phyloP scores from a whole-genome alignment of 1,140 invertebrate species.

The Dolichoris vasculosae region DNA sequence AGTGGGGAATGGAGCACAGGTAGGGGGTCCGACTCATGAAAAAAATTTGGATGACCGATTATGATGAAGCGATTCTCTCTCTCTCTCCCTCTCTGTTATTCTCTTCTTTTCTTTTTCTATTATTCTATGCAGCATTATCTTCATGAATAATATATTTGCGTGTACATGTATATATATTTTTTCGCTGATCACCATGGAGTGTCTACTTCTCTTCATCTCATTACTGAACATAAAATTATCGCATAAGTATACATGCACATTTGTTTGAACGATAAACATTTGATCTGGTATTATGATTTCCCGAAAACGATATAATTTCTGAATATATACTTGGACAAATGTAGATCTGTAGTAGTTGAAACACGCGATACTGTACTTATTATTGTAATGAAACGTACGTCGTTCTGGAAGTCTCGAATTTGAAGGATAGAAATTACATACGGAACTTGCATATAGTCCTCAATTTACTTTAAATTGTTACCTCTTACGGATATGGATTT shows the following conservation, averaged over 20 bases:
- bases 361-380: constrained; percentile 71
- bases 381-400: neutral
- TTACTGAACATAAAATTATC: neutral
- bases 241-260: neutral
- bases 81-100: constrained; percentile 36
- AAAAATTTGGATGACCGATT: constrained; percentile 73
- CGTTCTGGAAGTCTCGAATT: constrained; percentile 6
- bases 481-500: neutral
- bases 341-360: constrained; percentile 64
- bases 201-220: neutral
- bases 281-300: neutral
- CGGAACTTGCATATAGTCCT: neutral
- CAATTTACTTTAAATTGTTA: neutral
- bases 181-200: neutral
- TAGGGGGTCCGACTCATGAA: constrained; percentile 64
- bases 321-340: neutral
- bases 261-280: neutral
- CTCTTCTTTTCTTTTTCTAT: neutral
- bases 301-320: neutral
- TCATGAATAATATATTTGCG: constrained; percentile 36
- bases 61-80: constrained; percentile 73
- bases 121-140: neutral
- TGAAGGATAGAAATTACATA: constrained; percentile 21
- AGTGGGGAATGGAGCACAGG: constrained; percentile 25
- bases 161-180: neutral